These are phyloP conservation scores for Denticeps clupeoides DNA, from an alignment of 2,797 vertebrate genomes.

Conservation along the genomic window DNA sequence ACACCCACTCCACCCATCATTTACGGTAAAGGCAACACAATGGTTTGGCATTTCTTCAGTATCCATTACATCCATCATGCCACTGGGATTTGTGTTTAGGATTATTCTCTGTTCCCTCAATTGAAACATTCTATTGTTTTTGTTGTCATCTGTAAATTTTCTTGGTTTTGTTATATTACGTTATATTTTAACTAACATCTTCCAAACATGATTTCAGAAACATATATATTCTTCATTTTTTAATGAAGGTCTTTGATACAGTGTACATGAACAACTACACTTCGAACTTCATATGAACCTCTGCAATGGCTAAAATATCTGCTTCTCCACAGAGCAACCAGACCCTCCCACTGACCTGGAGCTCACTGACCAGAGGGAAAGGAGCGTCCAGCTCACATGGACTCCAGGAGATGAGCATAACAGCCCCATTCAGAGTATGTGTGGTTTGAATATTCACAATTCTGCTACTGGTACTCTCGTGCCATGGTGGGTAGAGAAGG, in stretches of 20 bases:
- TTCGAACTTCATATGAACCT: neutral
- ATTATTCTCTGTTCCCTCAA: no score
- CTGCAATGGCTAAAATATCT: conserved; percentile 2
- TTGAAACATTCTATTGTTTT: neutral
- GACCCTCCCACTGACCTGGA: conserved; percentile 83
- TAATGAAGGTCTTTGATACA: neutral
- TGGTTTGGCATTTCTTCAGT: neutral
- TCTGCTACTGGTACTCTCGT: no score
- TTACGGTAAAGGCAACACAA: conserved; percentile 75
- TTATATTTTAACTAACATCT: neutral
- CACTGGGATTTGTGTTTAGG: neutral
- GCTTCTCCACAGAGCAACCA: conserved; percentile 66
- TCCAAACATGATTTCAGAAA: neutral
- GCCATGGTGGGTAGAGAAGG: no score
- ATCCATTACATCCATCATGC: neutral
- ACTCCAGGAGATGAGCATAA: conserved; percentile 85
- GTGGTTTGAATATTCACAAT: neutral
- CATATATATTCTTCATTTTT: neutral
- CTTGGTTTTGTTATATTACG: neutral
- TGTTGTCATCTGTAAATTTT: neutral
- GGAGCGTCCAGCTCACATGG: conserved; percentile 81
- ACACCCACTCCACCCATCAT: conserved; percentile 85
- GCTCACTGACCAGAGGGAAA: conserved; percentile 74
- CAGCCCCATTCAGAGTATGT: conserved; percentile 77
- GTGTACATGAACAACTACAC: neutral